phyloP scores from a whole-genome alignment of 2,797 vertebrate species.

The Muscicapa striata region DNA sequence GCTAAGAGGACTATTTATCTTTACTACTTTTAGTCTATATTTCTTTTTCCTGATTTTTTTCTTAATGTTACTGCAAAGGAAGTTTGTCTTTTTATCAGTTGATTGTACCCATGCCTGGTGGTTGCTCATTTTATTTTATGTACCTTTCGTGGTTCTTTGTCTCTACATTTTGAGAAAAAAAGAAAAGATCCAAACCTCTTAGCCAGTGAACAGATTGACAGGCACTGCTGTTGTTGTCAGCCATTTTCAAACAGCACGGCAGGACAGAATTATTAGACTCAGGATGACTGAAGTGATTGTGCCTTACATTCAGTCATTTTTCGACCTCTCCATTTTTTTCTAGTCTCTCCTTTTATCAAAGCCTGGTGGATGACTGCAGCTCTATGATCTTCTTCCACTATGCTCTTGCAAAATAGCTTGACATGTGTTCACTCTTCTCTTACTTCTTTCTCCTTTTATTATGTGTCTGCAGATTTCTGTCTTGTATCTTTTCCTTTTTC shows the following conservation, averaged over 20 bases:
- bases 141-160: neutral
- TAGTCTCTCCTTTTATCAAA: neutral
- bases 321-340: rapidly evolving
- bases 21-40: neutral
- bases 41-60: neutral
- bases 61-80: neutral
- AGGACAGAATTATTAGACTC: slow-evolving; percentile 1
- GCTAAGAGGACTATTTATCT: neutral
- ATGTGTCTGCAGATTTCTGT: neutral
- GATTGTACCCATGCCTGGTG: neutral
- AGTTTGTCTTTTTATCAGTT: neutral
- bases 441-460: neutral
- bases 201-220: neutral
- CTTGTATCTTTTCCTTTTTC: neutral
- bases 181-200: neutral
- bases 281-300: neutral
- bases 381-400: neutral
- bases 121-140: neutral
- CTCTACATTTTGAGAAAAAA: neutral
- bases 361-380: neutral
- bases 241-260: neutral
- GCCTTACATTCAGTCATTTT: neutral
- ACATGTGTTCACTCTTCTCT: neutral
- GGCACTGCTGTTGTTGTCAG: neutral
- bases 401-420: neutral